Percentiles rank a stretch among this genome's conserved stretches.
These are phyloP conservation scores for Cairina moschata DNA, from an alignment of 2,113 vertebrate genomes.

Conservation along the genomic window DNA sequence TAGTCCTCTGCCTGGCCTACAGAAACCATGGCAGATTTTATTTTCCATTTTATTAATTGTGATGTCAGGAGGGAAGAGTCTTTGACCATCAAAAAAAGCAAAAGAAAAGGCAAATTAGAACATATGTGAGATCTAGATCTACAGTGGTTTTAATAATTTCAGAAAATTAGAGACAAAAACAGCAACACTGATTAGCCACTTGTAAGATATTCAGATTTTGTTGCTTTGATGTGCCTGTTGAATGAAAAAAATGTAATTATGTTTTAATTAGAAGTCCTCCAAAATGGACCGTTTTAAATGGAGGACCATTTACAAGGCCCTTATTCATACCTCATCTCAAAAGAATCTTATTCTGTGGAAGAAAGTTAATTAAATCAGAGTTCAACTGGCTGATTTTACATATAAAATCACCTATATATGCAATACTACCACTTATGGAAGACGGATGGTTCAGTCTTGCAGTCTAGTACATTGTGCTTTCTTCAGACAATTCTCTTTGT, in stretches of 20 bases:
- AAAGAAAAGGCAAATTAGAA: not conserved
- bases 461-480: not conserved
- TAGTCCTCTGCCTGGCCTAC: not conserved
- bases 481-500: not conserved
- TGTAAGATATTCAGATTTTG: not conserved
- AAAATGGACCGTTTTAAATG: not conserved
- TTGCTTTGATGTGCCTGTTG: not conserved
- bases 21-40: not conserved
- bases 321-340: not conserved
- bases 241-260: not conserved
- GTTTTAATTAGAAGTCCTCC: not conserved
- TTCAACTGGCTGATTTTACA: not conserved
- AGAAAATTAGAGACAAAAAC: not conserved
- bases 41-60: not conserved
- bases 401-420: not conserved
- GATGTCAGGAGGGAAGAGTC: not conserved
- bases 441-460: not conserved
- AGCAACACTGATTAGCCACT: not conserved
- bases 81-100: not conserved
- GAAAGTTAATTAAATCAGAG: not conserved
- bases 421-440: not conserved
- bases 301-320: not conserved
- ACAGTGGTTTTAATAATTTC: not conserved
- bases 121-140: not conserved
- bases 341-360: not conserved